These are phyloP conservation scores for Melangyna quadrimaculata DNA, from an alignment of 2,888 invertebrate genomes.

Conservation along the genomic window DNA sequence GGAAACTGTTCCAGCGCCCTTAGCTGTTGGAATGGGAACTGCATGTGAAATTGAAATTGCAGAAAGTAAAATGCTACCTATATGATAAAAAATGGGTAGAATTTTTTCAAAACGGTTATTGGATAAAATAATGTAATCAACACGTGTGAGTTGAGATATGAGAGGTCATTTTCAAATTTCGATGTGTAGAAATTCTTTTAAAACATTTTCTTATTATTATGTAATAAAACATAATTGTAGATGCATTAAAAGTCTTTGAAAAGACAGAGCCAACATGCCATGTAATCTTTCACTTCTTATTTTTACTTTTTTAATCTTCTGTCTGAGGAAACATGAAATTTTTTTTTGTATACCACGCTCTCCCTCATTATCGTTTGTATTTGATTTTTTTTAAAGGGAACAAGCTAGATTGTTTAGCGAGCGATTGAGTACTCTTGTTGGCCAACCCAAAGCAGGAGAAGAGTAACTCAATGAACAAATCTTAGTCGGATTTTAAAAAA, in stretches of 20 bases:
- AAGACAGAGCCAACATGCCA: too few species aligned
- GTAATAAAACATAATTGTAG: too few species aligned
- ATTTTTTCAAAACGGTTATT: conserved; percentile 90
- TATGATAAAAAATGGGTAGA: conserved; percentile 94
- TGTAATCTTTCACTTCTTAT: conserved; percentile 73
- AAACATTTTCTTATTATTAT: too few species aligned
- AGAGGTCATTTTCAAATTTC: too few species aligned
- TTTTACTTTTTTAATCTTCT: conserved; percentile 12
- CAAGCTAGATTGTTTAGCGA: conserved; percentile 80
- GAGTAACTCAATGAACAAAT: too few species aligned
- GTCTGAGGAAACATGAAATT: neutral
- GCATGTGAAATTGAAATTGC: conserved; percentile 94
- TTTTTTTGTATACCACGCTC: neutral
- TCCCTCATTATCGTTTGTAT: neutral
- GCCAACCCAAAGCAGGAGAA: conserved; percentile 82
- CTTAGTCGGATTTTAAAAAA: conserved; percentile 90
- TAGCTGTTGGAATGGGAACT: conserved; percentile 92
- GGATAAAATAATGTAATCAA: conserved; percentile 87
- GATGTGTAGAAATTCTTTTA: too few species aligned
- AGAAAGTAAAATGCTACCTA: conserved; percentile 90
- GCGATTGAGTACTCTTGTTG: conserved; percentile 79
- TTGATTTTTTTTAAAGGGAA: conserved; percentile 74
- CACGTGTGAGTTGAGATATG: too few species aligned
- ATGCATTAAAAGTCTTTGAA: too few species aligned
- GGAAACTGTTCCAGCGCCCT: conserved; percentile 97